These are phyloP conservation scores for Otus sunia DNA, from an alignment of 2,113 vertebrate species.

Conservation along the genomic window DNA sequence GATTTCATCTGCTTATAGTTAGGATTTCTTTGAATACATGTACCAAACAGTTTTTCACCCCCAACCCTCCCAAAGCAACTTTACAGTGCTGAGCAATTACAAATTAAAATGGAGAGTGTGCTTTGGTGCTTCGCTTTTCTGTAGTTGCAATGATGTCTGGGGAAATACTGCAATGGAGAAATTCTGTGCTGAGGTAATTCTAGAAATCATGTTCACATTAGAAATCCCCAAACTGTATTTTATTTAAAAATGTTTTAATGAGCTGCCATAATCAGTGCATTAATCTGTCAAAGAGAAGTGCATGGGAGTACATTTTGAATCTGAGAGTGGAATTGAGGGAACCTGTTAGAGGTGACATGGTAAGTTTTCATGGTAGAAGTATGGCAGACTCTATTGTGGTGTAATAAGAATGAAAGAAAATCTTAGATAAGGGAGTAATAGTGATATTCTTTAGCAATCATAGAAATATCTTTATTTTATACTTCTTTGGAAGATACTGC, in stretches of 20 bases:
- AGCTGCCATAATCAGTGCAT: slow-evolving; percentile 23
- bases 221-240: slow-evolving; percentile 37
- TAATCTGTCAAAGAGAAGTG: slow-evolving; percentile 49
- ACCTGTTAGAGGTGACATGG: neutral
- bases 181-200: slow-evolving; percentile 45
- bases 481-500: neutral
- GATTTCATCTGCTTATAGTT: slow-evolving; percentile 46
- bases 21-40: slow-evolving; percentile 34
- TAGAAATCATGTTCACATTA: slow-evolving; percentile 49
- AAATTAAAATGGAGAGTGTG: slow-evolving; percentile 61
- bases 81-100: slow-evolving; percentile 47
- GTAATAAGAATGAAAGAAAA: neutral
- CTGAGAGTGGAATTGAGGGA: neutral
- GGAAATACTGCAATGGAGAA: slow-evolving; percentile 34
- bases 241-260: slow-evolving; percentile 59
- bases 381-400: neutral
- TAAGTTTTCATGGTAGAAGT: neutral
- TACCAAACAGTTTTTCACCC: slow-evolving; percentile 6
- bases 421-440: neutral
- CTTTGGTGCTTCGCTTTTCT: slow-evolving; percentile 27
- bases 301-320: slow-evolving; percentile 1
- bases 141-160: slow-evolving; percentile 9
- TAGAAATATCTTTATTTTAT: neutral
- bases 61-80: neutral
- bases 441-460: neutral